phyloP scores from a whole-genome alignment of 1,140 invertebrate genomes.

The Diachasma alloeum region DNA sequence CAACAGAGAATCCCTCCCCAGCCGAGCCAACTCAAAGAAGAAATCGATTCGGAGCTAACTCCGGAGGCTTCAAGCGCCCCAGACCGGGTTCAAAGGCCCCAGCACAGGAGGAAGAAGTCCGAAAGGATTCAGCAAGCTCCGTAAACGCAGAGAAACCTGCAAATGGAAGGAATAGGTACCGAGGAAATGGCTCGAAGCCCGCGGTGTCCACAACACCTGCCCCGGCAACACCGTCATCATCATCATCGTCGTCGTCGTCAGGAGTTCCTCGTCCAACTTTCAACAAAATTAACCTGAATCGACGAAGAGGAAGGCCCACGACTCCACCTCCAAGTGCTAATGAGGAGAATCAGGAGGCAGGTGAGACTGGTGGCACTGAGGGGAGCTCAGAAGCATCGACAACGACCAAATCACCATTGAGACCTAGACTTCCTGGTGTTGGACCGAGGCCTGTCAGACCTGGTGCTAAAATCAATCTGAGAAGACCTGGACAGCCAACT shows the following conservation, averaged over 20 bases:
- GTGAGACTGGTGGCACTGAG: constrained; percentile 37
- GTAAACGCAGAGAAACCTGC: constrained; percentile 46
- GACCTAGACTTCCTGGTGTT: constrained; percentile 44
- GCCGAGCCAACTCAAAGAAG: constrained; percentile 48
- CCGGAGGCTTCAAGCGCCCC: constrained; percentile 49
- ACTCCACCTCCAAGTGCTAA: constrained; percentile 37
- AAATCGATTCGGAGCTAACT: constrained; percentile 47
- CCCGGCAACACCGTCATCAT: constrained; percentile 33
- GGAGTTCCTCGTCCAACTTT: constrained; percentile 48
- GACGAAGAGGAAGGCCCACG: constrained; percentile 55
- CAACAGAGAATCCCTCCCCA: constrained; percentile 38
- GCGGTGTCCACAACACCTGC: constrained; percentile 33
- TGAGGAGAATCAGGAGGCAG: constrained; percentile 45
- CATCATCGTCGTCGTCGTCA: constrained; percentile 38
- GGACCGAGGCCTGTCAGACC: constrained; percentile 64
- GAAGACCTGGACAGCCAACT: constrained; percentile 60
- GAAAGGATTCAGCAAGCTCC: constrained; percentile 47
- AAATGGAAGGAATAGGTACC: constrained; percentile 48
- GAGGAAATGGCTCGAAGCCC: constrained; percentile 44
- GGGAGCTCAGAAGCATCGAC: constrained; percentile 17
- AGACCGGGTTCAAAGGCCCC: constrained; percentile 49
- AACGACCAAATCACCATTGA: constrained; percentile 34
- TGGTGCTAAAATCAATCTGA: constrained; percentile 68
- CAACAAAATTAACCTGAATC: constrained; percentile 54
- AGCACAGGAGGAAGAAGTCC: constrained; percentile 45